These are phyloP conservation scores for Cotesia congregata DNA, from an alignment of 2,888 invertebrate genomes.

Conservation along the genomic window DNA sequence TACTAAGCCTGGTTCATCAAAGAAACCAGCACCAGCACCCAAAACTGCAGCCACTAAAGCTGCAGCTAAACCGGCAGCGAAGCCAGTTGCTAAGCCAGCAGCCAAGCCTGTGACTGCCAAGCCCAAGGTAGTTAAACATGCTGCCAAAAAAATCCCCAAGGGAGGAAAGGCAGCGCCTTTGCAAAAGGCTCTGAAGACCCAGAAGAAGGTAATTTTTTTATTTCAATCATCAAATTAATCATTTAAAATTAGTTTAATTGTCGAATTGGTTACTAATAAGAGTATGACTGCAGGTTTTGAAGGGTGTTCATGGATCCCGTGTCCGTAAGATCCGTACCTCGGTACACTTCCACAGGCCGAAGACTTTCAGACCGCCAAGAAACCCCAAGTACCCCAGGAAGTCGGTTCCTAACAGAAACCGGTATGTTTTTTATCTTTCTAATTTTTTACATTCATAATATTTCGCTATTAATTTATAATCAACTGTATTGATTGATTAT, in stretches of 20 bases:
- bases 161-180: conserved; percentile 74
- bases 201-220: conserved; percentile 80
- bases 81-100: conserved; percentile 56
- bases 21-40: conserved; percentile 35
- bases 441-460: neutral
- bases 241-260: neutral
- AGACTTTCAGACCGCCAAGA: conserved; percentile 91
- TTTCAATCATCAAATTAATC: neutral
- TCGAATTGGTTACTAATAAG: neutral
- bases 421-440: conserved; percentile 73
- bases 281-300: conserved; percentile 78
- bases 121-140: conserved; percentile 71
- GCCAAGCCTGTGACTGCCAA: conserved; percentile 65
- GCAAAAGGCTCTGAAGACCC: conserved; percentile 86
- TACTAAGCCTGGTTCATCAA: conserved; percentile 56
- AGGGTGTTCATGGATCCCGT: conserved; percentile 91
- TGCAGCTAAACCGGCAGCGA: conserved; percentile 59
- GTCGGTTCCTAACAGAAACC: conserved; percentile 91
- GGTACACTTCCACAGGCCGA: conserved; percentile 96
- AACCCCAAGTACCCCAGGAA: conserved; percentile 96
- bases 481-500: too few relatives aligned
- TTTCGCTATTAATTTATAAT: too few relatives aligned
- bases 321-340: conserved; percentile 93
- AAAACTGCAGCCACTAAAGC: conserved; percentile 57
- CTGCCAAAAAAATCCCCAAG: conserved; percentile 68